Base-by-base conservation (phyloP, 2,888 invertebrate species). In the Willowsia nigromaculata region DNA sequence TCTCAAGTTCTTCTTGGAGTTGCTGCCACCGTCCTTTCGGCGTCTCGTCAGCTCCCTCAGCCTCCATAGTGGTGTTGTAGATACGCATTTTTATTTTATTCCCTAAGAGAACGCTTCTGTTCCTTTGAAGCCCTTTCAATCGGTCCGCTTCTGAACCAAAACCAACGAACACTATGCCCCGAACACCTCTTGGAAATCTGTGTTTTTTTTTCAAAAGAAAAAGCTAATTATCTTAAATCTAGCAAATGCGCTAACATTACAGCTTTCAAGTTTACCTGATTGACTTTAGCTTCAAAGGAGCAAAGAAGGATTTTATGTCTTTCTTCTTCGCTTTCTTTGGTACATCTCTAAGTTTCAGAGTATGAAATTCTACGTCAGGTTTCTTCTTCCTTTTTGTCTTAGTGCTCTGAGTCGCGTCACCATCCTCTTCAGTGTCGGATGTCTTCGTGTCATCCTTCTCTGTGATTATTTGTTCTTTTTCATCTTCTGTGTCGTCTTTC, bases 141-240 rank as follows among this genome's bases (percentile, higher is more conserved):
- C 97, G 95, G 91, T 97, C 96, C 90, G 95, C 96, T 93, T 98
- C 97, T 3, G 96, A 96, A 94, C 96, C 96, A 93, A 99, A 98
- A 1, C 98, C 98, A n/a, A 97, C 96, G 94, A 96, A 98, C 56
- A 98, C 98, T 93, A 98, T 96, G 6, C 98, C 97, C 93, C 96
- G 96, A 1, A 96, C 95, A 92, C 96, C 96, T 89, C 94, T 95
- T 0, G 98, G 97, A 62, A 98, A 94, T 90, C 92, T 92, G 53
- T 50, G 50, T 15, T 50, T 50, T 7, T 7, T 50, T 3, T 15
- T 50, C 3, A 50, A 50, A 50, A 50, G 5, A 50, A n/a, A n/a
- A n/a, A n/a, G n/a, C n/a, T n/a, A n/a, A n/a, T n/a, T n/a, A n/a
- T n/a, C n/a, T n/a, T n/a, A n/a, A n/a, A n/a, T n/a, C n/a, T n/a